Percentiles rank a stretch among this genome's conserved stretches.
These are phyloP conservation scores for Rhagoletis zephyria DNA, from an alignment of 1,140 invertebrate species.

Conservation along the genomic window DNA sequence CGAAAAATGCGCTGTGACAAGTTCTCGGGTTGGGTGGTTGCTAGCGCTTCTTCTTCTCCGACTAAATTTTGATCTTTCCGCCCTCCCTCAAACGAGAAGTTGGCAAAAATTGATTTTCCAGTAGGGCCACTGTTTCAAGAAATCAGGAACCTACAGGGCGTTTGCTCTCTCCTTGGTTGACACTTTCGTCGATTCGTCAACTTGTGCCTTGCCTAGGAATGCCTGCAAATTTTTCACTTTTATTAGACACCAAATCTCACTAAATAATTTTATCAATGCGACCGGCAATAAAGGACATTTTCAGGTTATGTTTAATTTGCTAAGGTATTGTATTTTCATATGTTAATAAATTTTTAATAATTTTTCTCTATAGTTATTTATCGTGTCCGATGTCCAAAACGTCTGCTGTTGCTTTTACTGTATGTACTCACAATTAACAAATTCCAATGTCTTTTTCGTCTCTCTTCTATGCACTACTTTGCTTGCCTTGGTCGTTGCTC, in stretches of 20 bases:
- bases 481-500: neutral
- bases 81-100: neutral
- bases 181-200: conserved; percentile 21
- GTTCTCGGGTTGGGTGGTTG: conserved; percentile 20
- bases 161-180: conserved; percentile 36
- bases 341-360: neutral
- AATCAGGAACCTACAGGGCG: conserved; percentile 27
- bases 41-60: neutral
- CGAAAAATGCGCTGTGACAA: neutral
- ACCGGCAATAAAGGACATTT: neutral
- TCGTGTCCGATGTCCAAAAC: neutral
- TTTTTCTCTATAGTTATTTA: conserved; percentile 53
- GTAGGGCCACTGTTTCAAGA: neutral
- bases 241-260: neutral
- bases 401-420: conserved; percentile 41
- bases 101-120: conserved; percentile 46
- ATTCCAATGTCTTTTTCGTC: conserved; percentile 51
- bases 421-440: conserved; percentile 53
- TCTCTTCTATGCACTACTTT: conserved; percentile 5
- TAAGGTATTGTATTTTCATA: neutral
- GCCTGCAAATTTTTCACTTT: neutral
- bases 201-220: neutral
- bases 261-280: neutral
- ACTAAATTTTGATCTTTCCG: neutral
- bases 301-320: neutral